Evolutionary conservation across 1,140 invertebrate species (phyloP), one percentile per base, ranked within the genome.

Genomic region (Orchesella cincta): DNA sequence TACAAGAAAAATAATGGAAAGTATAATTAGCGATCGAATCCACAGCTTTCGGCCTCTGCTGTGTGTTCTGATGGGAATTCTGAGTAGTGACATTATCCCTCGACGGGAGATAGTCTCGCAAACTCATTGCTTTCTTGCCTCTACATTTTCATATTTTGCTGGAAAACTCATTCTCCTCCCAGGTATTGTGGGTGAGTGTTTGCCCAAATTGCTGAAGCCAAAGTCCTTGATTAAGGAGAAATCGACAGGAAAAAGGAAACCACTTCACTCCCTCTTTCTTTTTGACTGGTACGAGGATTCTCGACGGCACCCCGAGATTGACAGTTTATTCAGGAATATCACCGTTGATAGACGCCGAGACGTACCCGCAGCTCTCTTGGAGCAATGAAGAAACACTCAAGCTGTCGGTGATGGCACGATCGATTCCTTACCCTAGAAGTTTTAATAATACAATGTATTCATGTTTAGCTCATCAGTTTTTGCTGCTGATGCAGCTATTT

Each of bases 21-120:
- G 35, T n/a, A 75, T 54, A 29, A 78, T 26, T 34, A 78, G 34
- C 3, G 36, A 23, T 33, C 77, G 74, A 52, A 78, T 36, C 73
- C 73, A 78, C 33, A 72, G 39, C 31, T 75, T 78, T 8, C 74
- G 67, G 34, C 26, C 39, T 73, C 71, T 12, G 23, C 71, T 57
- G 62, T 67, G 62, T 16, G 62, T 14, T n/a, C 62, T 26, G 12
- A 67, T 3, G 52, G 52, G 52, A 57, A 57, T 67, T 67, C 62
- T 67, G 62, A 67, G 62, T 67, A 29, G 26, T 14, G 14, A 3
- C 62, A 67, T 67, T 33, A n/a, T 67, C 62, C 62, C 62, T 67
- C 3, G 8, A 31, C 31, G 12, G 31, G 31, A 14, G 12, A 29
- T 16, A 16, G 12, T 62, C 23, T n/a, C 23, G 5, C 54, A 62